Conservation (phyloP, 2,888 invertebrate species). For the Euplexia lucipara region DNA sequence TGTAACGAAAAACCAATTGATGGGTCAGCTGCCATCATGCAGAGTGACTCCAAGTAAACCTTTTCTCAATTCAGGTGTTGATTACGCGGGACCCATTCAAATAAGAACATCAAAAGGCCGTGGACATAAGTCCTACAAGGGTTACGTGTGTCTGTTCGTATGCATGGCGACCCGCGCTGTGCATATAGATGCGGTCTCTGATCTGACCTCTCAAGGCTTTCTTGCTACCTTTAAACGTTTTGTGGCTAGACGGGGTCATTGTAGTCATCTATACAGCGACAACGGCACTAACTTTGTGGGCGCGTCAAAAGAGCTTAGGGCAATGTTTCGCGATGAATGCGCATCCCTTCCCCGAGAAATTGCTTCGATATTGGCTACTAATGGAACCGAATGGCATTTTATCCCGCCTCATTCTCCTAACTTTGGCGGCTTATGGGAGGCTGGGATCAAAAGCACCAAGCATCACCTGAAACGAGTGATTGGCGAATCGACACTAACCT, state of each 20-base stretch:
- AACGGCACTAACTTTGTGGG: conserved; percentile 2
- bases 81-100: too few species aligned
- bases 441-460: conserved; percentile 8
- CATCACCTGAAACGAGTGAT: neutral
- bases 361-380: conserved; percentile 1
- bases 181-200: conserved; percentile 2
- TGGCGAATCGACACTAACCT: neutral
- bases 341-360: neutral
- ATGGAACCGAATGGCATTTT: conserved; percentile 14
- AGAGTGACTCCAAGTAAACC: too few species aligned
- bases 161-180: neutral
- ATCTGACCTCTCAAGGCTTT: neutral
- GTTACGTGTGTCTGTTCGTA: too few species aligned
- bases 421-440: conserved; percentile 4
- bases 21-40: too few species aligned
- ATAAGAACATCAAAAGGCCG: too few species aligned
- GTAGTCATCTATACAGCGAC: conserved; percentile 2
- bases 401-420: conserved; percentile 7
- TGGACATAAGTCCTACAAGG: too few species aligned
- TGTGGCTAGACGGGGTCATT: conserved; percentile 1
- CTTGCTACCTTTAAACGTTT: too few species aligned
- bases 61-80: too few species aligned
- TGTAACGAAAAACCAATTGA: too few species aligned
- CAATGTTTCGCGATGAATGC: neutral
- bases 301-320: neutral